phyloP scores from a whole-genome alignment of 1,140 invertebrate genomes.

The Bombus waltoni region DNA sequence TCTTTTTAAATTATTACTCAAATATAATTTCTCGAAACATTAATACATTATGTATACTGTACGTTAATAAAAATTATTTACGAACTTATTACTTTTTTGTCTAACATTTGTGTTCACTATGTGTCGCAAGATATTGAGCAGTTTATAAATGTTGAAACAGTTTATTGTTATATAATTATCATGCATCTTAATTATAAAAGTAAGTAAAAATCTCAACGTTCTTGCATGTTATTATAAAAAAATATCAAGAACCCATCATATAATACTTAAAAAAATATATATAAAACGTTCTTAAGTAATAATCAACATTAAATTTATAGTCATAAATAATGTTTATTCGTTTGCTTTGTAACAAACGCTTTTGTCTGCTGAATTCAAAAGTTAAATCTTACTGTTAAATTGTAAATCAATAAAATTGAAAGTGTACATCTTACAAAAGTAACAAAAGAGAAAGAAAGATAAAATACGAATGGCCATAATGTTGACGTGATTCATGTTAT shows the following conservation, averaged over 20 bases:
- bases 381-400: too few relatives aligned
- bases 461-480: not conserved
- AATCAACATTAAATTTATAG: not conserved
- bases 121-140: conserved; percentile 6
- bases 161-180: not conserved
- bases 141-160: not conserved
- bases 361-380: too few relatives aligned
- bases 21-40: not conserved
- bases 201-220: not conserved
- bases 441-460: not conserved
- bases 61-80: not conserved
- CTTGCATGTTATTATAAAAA: not conserved
- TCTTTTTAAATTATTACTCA: not conserved
- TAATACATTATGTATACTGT: not conserved
- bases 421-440: too few relatives aligned
- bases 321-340: not conserved
- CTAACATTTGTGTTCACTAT: not conserved
- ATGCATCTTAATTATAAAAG: not conserved
- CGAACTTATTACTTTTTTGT: not conserved
- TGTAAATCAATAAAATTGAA: too few relatives aligned
- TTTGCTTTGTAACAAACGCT: too few relatives aligned
- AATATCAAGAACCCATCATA: not conserved
- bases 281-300: not conserved
- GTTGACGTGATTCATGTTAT: not conserved
- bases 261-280: conserved; percentile 6